These are phyloP conservation scores for Globicephala melas DNA, from an alignment of 2,113 vertebrate genomes.

Conservation along the genomic window DNA sequence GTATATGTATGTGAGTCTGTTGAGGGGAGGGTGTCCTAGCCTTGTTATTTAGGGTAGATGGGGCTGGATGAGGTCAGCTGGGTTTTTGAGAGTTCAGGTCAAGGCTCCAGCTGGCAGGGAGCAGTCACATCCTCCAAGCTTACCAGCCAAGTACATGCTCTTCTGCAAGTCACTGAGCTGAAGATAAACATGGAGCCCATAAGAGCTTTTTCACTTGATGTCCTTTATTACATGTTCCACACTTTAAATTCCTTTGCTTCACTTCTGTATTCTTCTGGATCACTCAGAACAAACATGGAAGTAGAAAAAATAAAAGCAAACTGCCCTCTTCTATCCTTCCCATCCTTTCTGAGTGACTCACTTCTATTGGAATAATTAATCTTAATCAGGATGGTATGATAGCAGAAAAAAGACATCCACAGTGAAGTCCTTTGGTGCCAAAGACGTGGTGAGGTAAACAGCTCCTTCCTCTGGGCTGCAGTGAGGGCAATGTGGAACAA, in stretches of 20 bases:
- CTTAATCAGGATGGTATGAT: constrained; percentile 65
- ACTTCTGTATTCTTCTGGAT: constrained; percentile 65
- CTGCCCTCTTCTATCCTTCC: constrained; percentile 33
- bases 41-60: neutral
- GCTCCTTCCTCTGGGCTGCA: constrained; percentile 61
- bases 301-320: neutral
- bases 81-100: constrained; percentile 61
- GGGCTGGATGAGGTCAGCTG: constrained; percentile 39
- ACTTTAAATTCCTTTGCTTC: constrained; percentile 71
- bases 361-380: constrained; percentile 73
- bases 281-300: constrained; percentile 69
- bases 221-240: constrained; percentile 63
- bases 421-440: constrained; percentile 63
- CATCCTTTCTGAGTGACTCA: constrained; percentile 72
- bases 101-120: constrained; percentile 44
- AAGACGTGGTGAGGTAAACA: constrained; percentile 60
- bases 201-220: constrained; percentile 56
- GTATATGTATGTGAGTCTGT: neutral
- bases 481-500: constrained; percentile 64
- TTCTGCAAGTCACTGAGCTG: constrained; percentile 67
- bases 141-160: constrained; percentile 12
- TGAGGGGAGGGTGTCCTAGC: neutral
- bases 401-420: constrained; percentile 68
- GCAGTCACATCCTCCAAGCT: constrained; percentile 40
- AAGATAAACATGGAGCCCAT: constrained; percentile 69